Evolutionary conservation across 2,797 vertebrate genomes (phyloP).

Genomic region (Schizopygopsis pylzovi): DNA sequence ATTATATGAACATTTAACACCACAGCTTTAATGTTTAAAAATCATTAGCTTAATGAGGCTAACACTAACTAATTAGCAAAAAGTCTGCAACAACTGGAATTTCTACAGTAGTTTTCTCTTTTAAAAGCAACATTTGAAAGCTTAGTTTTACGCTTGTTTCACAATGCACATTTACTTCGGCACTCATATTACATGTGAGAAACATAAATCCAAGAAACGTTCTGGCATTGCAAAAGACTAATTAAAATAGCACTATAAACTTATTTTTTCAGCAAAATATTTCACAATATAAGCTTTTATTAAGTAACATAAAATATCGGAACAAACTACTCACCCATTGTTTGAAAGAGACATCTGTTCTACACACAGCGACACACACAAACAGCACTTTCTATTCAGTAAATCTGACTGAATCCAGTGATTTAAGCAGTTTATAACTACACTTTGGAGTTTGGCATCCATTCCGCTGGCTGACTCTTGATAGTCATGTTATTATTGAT

Average conservation of each 20-base stretch:
- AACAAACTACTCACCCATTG: neutral
- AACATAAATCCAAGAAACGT: neutral
- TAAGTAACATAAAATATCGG: neutral
- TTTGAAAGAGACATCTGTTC: conserved; percentile 10
- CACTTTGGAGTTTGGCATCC: neutral
- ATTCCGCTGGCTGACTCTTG: neutral
- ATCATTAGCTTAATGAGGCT: neutral
- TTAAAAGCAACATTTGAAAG: neutral
- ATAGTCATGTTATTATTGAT: neutral
- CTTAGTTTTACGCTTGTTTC: neutral
- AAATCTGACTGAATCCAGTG: neutral
- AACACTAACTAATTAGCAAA: neutral
- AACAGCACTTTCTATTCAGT: neutral
- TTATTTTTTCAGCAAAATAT: neutral
- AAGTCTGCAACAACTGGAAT: neutral
- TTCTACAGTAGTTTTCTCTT: neutral
- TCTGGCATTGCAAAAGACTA: neutral
- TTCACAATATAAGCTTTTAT: conserved; percentile 8
- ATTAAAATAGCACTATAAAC: neutral
- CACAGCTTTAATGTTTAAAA: neutral
- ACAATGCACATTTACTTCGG: neutral
- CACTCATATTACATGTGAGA: neutral
- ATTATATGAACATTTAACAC: neutral
- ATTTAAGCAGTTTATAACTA: neutral
- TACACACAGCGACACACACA: neutral